phyloP scores from a whole-genome alignment of 2,113 vertebrate genomes.

The Pithys albifrons region DNA sequence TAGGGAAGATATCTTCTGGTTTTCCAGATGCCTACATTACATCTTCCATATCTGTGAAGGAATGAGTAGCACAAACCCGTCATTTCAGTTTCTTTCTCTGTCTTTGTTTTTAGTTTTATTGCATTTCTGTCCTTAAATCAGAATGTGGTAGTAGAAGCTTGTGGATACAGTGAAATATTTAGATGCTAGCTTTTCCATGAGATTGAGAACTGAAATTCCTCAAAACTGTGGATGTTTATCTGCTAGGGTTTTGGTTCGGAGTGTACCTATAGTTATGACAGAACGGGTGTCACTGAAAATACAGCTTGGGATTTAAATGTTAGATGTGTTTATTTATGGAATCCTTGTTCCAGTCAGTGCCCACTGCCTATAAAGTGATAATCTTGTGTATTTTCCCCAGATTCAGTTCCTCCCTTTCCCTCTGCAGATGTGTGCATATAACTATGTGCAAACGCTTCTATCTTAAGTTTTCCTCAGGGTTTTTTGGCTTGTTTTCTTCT shows the following conservation, averaged over 20 bases:
- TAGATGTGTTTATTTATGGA: background rate
- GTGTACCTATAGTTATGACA: background rate
- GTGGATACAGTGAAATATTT: slow-evolving; percentile 45
- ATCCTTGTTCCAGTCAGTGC: background rate
- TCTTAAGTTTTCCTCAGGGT: background rate
- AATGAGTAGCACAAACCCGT: slow-evolving; percentile 26
- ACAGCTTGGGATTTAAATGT: background rate
- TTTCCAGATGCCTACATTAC: background rate
- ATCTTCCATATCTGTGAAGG: slow-evolving; percentile 15
- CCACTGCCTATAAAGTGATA: background rate
- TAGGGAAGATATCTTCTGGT: background rate
- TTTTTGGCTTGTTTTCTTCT: background rate
- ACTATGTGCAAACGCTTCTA: background rate
- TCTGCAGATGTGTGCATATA: background rate
- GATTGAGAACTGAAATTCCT: background rate
- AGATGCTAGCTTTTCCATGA: slow-evolving; percentile 25
- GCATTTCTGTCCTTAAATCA: slow-evolving; percentile 55
- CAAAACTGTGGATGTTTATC: background rate
- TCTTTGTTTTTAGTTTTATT: slow-evolving; percentile 57
- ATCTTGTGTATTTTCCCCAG: background rate
- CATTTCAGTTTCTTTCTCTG: slow-evolving; percentile 53
- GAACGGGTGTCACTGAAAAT: background rate
- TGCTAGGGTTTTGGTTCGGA: background rate
- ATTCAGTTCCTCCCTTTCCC: background rate
- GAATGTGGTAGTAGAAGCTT: slow-evolving; percentile 55